Evolutionary conservation across 2,888 invertebrate genomes (phyloP).

Genomic region (Resseliella maxima): DNA sequence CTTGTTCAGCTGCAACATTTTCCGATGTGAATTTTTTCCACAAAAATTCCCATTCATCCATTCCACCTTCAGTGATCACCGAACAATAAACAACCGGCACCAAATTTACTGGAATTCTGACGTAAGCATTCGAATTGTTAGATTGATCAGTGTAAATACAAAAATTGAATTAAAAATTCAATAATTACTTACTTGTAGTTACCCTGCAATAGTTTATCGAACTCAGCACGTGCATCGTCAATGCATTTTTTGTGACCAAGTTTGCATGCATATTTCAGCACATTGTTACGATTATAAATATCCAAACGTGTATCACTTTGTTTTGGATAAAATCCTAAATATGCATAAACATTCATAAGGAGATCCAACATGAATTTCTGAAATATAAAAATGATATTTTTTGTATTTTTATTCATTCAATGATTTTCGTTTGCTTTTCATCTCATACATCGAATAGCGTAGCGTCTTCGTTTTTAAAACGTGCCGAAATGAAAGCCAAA

Average conservation of each 20-base stretch:
- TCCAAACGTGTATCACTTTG: conserved; percentile 69
- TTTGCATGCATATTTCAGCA: conserved; percentile 75
- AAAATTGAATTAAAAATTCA: too few relatives aligned
- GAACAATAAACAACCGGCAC: conserved; percentile 79
- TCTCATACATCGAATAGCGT: conserved; percentile 58
- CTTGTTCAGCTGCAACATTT: conserved; percentile 77
- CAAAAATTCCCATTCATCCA: conserved; percentile 80
- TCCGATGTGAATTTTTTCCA: conserved; percentile 74
- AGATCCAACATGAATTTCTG: not conserved
- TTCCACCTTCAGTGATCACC: conserved; percentile 75
- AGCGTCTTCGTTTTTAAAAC: not conserved
- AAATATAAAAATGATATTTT: not conserved
- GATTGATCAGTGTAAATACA: too few relatives aligned
- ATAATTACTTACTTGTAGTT: conserved; percentile 63
- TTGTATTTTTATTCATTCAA: too few relatives aligned
- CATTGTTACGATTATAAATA: conserved; percentile 72
- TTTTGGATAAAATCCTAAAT: conserved; percentile 69
- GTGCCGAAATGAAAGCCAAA: conserved; percentile 60
- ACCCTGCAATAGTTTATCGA: conserved; percentile 62
- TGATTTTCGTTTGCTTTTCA: too few relatives aligned
- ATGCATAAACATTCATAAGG: conserved; percentile 58
- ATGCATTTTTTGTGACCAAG: conserved; percentile 63
- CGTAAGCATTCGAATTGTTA: too few relatives aligned
- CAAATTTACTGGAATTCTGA: too few relatives aligned
- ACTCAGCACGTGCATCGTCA: too few relatives aligned